phyloP scores from a whole-genome alignment of 2,113 vertebrate species.

The Spea multiplicata region DNA sequence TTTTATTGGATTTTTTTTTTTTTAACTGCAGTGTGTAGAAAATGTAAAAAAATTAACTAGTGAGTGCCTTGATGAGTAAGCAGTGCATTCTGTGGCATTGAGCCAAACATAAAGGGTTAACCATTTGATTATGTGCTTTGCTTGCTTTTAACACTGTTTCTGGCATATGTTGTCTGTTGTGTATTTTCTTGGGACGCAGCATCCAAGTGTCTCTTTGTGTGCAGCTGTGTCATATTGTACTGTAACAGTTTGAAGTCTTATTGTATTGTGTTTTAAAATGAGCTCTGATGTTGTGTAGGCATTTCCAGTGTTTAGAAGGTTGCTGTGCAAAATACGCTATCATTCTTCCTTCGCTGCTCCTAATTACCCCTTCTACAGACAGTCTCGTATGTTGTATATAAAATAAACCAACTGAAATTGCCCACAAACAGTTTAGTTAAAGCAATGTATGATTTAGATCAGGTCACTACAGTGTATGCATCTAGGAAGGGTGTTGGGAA shows the following conservation, averaged over 20 bases:
- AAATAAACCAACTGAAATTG: background rate
- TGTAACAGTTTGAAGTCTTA: slow-evolving; percentile 20
- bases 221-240: slow-evolving; percentile 59
- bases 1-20: too few species aligned
- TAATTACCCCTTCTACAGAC: slow-evolving; percentile 5
- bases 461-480: background rate
- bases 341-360: background rate
- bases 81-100: background rate
- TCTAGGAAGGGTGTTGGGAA: background rate
- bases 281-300: slow-evolving; percentile 1
- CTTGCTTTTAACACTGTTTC: slow-evolving; percentile 56
- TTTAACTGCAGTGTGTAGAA: background rate
- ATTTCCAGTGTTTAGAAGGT: background rate
- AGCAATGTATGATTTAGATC: background rate
- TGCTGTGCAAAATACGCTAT: background rate
- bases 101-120: slow-evolving; percentile 51
- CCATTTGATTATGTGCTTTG: slow-evolving; percentile 58
- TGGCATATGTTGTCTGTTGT: slow-evolving; percentile 58
- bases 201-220: slow-evolving; percentile 59
- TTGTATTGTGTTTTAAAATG: background rate
- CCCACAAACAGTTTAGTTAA: background rate
- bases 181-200: slow-evolving; percentile 48
- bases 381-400: background rate
- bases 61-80: background rate
- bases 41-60: too few species aligned